Evolutionary conservation across 2,113 vertebrate species (phyloP), one percentile per base, ranked within the genome.

Genomic region (Saguinus midas): DNA sequence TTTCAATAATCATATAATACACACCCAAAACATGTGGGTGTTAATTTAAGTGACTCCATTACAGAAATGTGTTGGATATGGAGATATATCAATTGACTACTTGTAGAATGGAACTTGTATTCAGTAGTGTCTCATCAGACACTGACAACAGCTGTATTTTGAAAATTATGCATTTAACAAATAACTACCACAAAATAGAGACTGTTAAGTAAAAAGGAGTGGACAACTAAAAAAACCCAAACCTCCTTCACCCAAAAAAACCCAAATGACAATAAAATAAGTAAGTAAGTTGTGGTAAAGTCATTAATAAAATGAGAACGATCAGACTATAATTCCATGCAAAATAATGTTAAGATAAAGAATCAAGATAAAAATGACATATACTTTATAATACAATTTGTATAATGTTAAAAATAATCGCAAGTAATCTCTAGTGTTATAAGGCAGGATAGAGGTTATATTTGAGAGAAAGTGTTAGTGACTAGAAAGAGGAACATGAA

Each of bases 41-140:
- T 96, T 66, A 97, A 96, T 93, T 97, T 84, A 87, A 82, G 25
- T 95, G 55, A 79, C 50, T 20, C 27, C 58, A 94, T 78, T 40
- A 75, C 61, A 76, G 94, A 95, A 95, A 90, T 14, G 48, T 66
- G 3, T 58, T 58, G 14, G 6, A 75, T 91, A 82, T 96, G 37
- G 29, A 11, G 23, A 50, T 55, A 45, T 35, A n/a, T 29, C 58
- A 48, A 73, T 91, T 88, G n/a, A 80, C 52, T 32, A 81, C 45
- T 21, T 12, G 23, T n/a, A 48, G 12, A 76, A 35, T 72, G 23
- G 27, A 14, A 88, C 6, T 86, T 76, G 52, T 37, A 48, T 21
- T 89, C 61, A 64, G 0, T 37, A 48, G 37, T 79, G 37, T 27
- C 66, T 95, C 93, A 8, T 29, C n/a, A 61, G 48, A 94, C 37